Percentiles rank a stretch among this genome's conserved stretches.
Evolutionary conservation across 2,888 invertebrate genomes (phyloP).

Genomic region (Calephelis perditalis): DNA sequence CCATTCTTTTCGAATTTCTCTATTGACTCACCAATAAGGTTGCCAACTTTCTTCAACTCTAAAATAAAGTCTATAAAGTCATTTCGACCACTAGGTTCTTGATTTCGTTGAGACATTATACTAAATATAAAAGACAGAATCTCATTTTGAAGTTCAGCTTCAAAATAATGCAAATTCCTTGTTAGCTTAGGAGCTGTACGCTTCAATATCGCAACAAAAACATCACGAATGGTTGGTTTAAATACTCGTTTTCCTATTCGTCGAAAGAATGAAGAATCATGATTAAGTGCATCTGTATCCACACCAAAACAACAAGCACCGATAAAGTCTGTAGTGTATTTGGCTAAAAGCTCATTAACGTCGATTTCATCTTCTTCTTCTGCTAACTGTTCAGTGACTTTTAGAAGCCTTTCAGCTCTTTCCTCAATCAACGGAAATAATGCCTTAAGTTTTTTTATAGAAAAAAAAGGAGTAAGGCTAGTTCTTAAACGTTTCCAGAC

Average conservation of each 20-base stretch:
- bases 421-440: conserved; percentile 56
- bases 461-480: conserved; percentile 54
- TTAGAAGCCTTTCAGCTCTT: conserved; percentile 45
- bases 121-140: conserved; percentile 31
- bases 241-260: conserved; percentile 38
- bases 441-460: conserved; percentile 50
- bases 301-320: conserved; percentile 33
- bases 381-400: conserved; percentile 37
- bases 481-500: conserved; percentile 52
- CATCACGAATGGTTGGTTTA: conserved; percentile 30
- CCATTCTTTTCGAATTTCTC: conserved; percentile 23
- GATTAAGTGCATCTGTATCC: conserved; percentile 29
- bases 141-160: conserved; percentile 37
- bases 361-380: conserved; percentile 36
- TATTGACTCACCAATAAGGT: conserved; percentile 27
- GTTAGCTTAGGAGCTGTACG: conserved; percentile 42
- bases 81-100: conserved; percentile 24
- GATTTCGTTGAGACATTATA: conserved; percentile 24
- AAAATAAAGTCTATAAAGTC: conserved; percentile 28
- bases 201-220: conserved; percentile 38
- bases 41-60: conserved; percentile 25
- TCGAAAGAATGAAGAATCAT: conserved; percentile 30
- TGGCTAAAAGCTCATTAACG: conserved; percentile 49
- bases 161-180: conserved; percentile 36
- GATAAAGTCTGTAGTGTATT: conserved; percentile 33